Percentiles rank a stretch among this genome's conserved stretches.
Evolutionary conservation across 2,888 invertebrate species (phyloP).

Genomic region (Drosophila mimica): DNA sequence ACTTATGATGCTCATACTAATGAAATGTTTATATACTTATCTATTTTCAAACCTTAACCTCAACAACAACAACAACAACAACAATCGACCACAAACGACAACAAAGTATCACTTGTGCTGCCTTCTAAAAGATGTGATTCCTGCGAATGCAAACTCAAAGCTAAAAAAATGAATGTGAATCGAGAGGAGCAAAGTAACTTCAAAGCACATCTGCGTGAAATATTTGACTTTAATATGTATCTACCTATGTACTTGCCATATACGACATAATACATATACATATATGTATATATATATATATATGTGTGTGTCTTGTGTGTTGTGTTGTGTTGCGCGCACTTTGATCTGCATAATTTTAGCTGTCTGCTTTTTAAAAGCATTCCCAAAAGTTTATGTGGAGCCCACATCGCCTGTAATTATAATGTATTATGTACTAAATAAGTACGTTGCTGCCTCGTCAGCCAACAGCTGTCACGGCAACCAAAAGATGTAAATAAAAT

Average conservation of each 20-base stretch:
- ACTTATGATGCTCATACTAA: slow-evolving; percentile 61
- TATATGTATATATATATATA: slow-evolving; percentile 9
- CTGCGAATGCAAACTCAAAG: slow-evolving; percentile 74
- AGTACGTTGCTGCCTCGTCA: slow-evolving; percentile 28
- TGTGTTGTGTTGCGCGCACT: slow-evolving; percentile 33
- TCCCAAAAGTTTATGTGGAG: slow-evolving; percentile 57
- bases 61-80: slow-evolving; percentile 25
- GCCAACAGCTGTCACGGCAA: slow-evolving; percentile 50
- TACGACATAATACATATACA: not conserved
- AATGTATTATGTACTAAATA: slow-evolving; percentile 60
- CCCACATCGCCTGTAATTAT: slow-evolving; percentile 63
- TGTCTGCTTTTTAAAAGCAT: slow-evolving; percentile 47
- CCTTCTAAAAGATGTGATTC: slow-evolving; percentile 71
- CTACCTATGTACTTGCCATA: slow-evolving; percentile 3
- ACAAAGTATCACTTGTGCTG: slow-evolving; percentile 77
- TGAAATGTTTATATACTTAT: slow-evolving; percentile 40
- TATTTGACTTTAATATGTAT: slow-evolving; percentile 15
- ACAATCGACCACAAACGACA: slow-evolving; percentile 33
- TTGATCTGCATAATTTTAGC: slow-evolving; percentile 64
- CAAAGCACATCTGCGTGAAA: slow-evolving; percentile 60
- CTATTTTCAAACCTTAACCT: slow-evolving; percentile 6
- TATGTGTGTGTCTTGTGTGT: slow-evolving; percentile 7
- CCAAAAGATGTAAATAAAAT: slow-evolving; percentile 29
- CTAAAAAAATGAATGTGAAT: slow-evolving; percentile 64
- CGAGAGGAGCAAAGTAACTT: slow-evolving; percentile 42